A percentile compares a stretch with the other conserved stretches of the same genome.
phyloP scores from a whole-genome alignment of 2,113 vertebrate genomes.

The Periophthalmus modestus region DNA sequence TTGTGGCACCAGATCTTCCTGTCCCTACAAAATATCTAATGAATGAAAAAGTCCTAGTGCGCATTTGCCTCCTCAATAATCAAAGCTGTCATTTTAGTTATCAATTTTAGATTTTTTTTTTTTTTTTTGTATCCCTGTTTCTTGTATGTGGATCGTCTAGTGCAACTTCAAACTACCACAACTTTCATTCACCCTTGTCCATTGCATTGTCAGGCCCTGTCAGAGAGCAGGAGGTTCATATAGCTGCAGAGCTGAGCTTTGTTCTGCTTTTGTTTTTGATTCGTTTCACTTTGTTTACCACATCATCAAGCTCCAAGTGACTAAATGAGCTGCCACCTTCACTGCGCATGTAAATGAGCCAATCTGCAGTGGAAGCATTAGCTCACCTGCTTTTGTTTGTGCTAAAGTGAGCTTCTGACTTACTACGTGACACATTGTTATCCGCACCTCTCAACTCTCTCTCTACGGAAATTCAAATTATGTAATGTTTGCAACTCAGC shows the following conservation, averaged over 20 bases:
- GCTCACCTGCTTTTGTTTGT: constrained; percentile 14
- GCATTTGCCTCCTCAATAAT: too few relatives aligned
- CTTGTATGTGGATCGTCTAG: not conserved
- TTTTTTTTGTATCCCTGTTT: not conserved
- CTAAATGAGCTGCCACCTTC: constrained; percentile 28
- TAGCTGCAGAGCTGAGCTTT: not conserved
- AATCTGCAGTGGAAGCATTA: constrained; percentile 3
- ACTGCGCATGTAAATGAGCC: constrained; percentile 45
- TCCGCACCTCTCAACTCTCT: constrained; percentile 25
- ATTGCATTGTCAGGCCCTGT: constrained; percentile 13
- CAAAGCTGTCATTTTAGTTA: too few relatives aligned
- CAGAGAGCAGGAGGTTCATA: constrained; percentile 26
- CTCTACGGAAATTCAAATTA: constrained; percentile 36
- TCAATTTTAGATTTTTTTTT: not conserved
- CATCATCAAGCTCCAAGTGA: constrained; percentile 28
- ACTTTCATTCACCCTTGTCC: not conserved
- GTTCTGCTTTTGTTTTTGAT: constrained; percentile 24
- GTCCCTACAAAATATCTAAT: too few relatives aligned
- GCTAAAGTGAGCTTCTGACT: not conserved
- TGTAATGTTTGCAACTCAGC: constrained; percentile 44
- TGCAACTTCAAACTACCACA: not conserved
- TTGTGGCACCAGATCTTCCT: too few relatives aligned
- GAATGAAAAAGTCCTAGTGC: too few relatives aligned
- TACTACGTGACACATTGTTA: not conserved
- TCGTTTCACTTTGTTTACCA: constrained; percentile 44